Conservation (phyloP, 2,888 invertebrate genomes). For the Tryphoninae sp. region DNA sequence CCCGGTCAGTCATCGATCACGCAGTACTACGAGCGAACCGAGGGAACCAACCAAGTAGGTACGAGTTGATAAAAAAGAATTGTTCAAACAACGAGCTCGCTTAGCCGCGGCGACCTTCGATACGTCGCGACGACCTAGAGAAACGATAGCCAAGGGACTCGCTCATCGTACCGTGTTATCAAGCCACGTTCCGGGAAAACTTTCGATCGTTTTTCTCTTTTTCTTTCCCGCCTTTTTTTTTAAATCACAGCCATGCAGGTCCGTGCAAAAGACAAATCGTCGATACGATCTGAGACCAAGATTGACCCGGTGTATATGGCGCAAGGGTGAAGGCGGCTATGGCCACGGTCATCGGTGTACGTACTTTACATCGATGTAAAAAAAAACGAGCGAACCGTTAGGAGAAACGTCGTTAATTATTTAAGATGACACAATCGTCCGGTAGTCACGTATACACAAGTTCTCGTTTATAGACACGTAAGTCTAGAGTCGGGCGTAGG, state of each 20-base stretch:
- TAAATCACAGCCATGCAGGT: no score
- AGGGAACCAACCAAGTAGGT: not conserved
- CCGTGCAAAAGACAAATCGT: no score
- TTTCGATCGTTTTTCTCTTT: no score
- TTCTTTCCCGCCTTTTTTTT: no score
- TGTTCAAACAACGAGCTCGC: constrained; percentile 16
- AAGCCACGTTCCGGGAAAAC: no score
- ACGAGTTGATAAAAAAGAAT: not conserved
- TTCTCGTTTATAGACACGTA: constrained; percentile 15
- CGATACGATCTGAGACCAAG: no score
- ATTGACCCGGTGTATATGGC: no score
- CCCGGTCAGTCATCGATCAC: constrained; percentile 38
- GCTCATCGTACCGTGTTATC: no score
- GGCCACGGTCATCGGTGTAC: constrained; percentile 50
- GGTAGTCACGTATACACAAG: constrained; percentile 11
- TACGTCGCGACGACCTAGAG: not conserved
- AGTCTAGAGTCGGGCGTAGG: constrained; percentile 11
- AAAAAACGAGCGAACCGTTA: not conserved
- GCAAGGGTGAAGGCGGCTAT: not conserved
- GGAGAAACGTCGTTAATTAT: constrained; percentile 40
- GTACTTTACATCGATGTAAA: constrained; percentile 26
- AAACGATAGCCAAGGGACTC: not conserved
- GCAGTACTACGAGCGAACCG: constrained; percentile 18
- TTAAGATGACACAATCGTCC: constrained; percentile 42
- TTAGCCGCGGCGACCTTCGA: constrained; percentile 22